phyloP scores from a whole-genome alignment of 2,797 vertebrate species.

The Luscinia megarhynchos region DNA sequence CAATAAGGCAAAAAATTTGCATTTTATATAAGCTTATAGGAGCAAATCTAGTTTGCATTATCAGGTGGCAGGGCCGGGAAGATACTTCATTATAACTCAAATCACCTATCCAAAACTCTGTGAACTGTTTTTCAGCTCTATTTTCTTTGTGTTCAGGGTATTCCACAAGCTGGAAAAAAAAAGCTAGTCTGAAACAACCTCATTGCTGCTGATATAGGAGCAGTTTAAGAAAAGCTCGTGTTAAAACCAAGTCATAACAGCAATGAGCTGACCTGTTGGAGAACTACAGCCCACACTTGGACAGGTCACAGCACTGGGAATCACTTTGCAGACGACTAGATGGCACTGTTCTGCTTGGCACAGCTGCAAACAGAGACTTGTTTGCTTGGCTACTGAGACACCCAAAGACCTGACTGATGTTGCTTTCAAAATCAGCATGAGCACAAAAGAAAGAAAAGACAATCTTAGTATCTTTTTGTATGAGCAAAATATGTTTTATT shows the following conservation, averaged over 20 bases:
- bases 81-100: not conserved
- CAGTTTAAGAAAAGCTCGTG: not conserved
- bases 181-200: not conserved
- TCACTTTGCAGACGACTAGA: not conserved
- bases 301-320: not conserved
- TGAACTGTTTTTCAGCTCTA: not conserved
- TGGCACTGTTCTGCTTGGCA: slow-evolving; percentile 21
- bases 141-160: not conserved
- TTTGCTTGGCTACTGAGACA: not conserved
- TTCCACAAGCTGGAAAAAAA: not conserved
- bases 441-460: not conserved
- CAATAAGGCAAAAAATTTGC: rapidly evolving
- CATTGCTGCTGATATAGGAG: not conserved
- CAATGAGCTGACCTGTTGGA: not conserved
- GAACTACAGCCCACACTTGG: not conserved
- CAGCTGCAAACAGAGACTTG: not conserved
- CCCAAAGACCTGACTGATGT: not conserved
- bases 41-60: not conserved
- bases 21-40: not conserved
- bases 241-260: not conserved
- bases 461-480: not conserved
- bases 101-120: not conserved
- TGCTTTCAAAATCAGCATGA: not conserved
- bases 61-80: not conserved
- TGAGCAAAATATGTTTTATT: rapidly evolving